Conservation (phyloP, 2,797 vertebrate genomes). For the Crocodylus rhombifer region DNA sequence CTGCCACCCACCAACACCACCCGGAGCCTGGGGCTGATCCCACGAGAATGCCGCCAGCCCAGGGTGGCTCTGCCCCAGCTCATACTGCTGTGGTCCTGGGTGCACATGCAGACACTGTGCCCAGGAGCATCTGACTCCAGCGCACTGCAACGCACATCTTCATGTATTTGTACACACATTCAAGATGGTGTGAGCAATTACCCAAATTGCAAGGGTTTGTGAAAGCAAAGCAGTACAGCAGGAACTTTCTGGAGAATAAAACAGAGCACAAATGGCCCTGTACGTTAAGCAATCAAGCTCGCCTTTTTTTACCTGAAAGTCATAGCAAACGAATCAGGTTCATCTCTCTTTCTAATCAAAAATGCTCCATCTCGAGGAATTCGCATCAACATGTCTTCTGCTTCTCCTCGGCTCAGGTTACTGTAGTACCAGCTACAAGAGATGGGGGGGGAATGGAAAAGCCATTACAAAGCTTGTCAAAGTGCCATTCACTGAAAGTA, state of each 20-base stretch:
- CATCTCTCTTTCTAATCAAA: slow-evolving; percentile 93
- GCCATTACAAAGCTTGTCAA: neutral
- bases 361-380: slow-evolving; percentile 97
- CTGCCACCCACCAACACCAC: too few species aligned
- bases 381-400: slow-evolving; percentile 94
- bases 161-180: neutral
- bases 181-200: neutral
- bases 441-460: neutral
- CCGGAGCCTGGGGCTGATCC: too few species aligned
- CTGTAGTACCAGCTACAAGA: slow-evolving; percentile 94
- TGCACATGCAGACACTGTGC: too few species aligned
- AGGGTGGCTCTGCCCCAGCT: too few species aligned
- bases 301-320: slow-evolving; percentile 90
- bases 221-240: neutral
- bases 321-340: slow-evolving; percentile 91
- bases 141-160: neutral
- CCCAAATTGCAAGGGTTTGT: neutral
- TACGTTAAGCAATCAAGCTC: neutral
- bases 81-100: too few species aligned
- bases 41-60: too few species aligned
- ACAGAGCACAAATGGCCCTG: rapidly evolving
- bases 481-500: neutral
- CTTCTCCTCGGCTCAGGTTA: slow-evolving; percentile 93
- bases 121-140: too few species aligned
- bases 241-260: neutral